These are phyloP conservation scores for Megalopta genalis DNA, from an alignment of 1,140 invertebrate genomes.

Conservation along the genomic window DNA sequence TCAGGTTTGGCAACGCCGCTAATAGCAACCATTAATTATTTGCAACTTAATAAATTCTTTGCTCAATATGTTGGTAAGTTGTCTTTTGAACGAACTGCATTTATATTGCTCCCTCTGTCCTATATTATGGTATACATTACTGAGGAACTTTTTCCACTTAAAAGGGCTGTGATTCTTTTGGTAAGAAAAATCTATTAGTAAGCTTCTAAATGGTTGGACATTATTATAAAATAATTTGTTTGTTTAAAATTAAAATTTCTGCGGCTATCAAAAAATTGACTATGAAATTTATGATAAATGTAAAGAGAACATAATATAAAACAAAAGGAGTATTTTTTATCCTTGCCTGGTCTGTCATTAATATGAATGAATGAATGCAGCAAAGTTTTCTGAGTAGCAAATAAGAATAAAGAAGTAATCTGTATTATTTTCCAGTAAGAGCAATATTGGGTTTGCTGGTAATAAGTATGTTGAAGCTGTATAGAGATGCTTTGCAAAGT, in stretches of 20 bases:
- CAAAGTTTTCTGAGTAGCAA: not conserved
- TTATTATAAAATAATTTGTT: too few relatives aligned
- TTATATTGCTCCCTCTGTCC: constrained; percentile 23
- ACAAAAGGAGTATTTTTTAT: too few relatives aligned
- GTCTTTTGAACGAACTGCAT: constrained; percentile 40
- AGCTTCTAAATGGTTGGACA: too few relatives aligned
- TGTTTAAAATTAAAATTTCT: too few relatives aligned
- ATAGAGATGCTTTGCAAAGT: constrained; percentile 86
- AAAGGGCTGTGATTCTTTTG: too few relatives aligned
- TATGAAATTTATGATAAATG: too few relatives aligned
- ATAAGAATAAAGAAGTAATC: not conserved
- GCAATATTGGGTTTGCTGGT: constrained; percentile 88
- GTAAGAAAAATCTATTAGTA: too few relatives aligned
- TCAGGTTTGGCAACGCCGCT: constrained; percentile 89
- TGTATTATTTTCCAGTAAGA: constrained; percentile 87
- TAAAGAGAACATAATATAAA: too few relatives aligned
- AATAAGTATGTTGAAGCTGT: constrained; percentile 86
- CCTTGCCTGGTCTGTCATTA: constrained; percentile 20
- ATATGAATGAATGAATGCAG: constrained; percentile 10
- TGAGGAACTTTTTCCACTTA: too few relatives aligned
- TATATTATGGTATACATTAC: not conserved
- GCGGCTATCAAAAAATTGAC: too few relatives aligned
- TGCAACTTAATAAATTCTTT: constrained; percentile 92
- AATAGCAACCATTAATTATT: constrained; percentile 84
- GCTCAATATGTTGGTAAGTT: constrained; percentile 94